phyloP scores from a whole-genome alignment of 2,888 invertebrate species.

The Nemotelus nigrinus region DNA sequence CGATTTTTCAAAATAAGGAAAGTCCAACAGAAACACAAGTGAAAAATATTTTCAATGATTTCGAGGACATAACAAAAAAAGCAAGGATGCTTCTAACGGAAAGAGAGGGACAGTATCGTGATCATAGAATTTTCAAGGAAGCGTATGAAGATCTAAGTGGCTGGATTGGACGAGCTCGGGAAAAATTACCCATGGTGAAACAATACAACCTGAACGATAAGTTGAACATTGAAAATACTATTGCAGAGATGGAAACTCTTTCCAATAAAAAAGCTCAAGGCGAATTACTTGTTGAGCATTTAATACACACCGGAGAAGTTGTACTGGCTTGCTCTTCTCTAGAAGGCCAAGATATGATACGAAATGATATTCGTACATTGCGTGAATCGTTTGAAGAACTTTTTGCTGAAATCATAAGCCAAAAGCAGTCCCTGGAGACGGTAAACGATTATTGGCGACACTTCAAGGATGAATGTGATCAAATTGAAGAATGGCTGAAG shows the following conservation, averaged over 20 bases:
- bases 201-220: constrained; percentile 87
- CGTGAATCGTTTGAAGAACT: constrained; percentile 85
- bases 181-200: constrained; percentile 88
- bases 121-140: constrained; percentile 90
- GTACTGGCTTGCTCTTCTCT: constrained; percentile 84
- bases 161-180: constrained; percentile 88
- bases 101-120: constrained; percentile 86
- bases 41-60: constrained; percentile 84
- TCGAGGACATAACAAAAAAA: constrained; percentile 80
- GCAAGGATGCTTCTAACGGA: constrained; percentile 80
- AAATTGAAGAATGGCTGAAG: constrained; percentile 90
- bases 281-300: constrained; percentile 84
- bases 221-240: constrained; percentile 87
- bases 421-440: constrained; percentile 84
- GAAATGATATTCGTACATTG: constrained; percentile 85
- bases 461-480: constrained; percentile 92
- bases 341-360: constrained; percentile 81
- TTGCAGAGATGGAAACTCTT: constrained; percentile 85
- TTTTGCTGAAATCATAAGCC: constrained; percentile 86
- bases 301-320: constrained; percentile 88
- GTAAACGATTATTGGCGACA: constrained; percentile 87
- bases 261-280: constrained; percentile 92
- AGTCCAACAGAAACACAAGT: constrained; percentile 85
- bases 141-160: constrained; percentile 88
- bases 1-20: constrained; percentile 86